Base-by-base conservation (phyloP, 2,113 vertebrate genomes). In the Halichoeres trimaculatus region DNA sequence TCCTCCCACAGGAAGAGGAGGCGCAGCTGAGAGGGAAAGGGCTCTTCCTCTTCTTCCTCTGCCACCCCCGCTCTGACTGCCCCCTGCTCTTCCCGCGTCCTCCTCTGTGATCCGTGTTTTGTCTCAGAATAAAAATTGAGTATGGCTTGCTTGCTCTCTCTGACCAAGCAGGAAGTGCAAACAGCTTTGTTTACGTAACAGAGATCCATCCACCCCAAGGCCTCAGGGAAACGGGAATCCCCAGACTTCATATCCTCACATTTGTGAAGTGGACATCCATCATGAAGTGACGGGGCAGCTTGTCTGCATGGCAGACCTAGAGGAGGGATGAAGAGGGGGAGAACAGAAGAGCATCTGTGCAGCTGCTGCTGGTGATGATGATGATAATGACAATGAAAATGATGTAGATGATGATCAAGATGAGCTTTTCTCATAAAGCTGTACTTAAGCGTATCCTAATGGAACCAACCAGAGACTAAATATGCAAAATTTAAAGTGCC, bases 1-100 rank as follows among this genome's bases (percentile, higher is more conserved):
- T 90, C 83, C 55, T 54, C 77, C 51, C 85, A 84, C 84, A 90
- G 89, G 90, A 91, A 93, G 83, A 84, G 67, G 65, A 92, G 83
- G 80, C 64, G 83, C 87, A 88, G 90, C 87, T 90, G 86, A 92
- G 88, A 89, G 90, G 88, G 89, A 92, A 90, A 91, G 89, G 90
- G 84, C 71, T 87, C 79, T 91, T 90, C 88, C 90, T 86, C 82
- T 74, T 87, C 79, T 91, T 90, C 87, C 90, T 86, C 82, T 76
- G 74, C 70, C 72, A 64, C 78, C 81, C 81, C 82, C 48, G 11
- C 69, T 12, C 13, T 57, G 14, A 57, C 74, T 56, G 8, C 54
- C 48, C 45, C 56, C 68, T 35, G 52, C 79, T 85, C 83, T 81
- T 86, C 80, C 80, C 68, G 54, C 72, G 76, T 91, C 81, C 85